Evolutionary conservation across 1,140 invertebrate genomes (phyloP).

Genomic region (Metopolophium dirhodum): DNA sequence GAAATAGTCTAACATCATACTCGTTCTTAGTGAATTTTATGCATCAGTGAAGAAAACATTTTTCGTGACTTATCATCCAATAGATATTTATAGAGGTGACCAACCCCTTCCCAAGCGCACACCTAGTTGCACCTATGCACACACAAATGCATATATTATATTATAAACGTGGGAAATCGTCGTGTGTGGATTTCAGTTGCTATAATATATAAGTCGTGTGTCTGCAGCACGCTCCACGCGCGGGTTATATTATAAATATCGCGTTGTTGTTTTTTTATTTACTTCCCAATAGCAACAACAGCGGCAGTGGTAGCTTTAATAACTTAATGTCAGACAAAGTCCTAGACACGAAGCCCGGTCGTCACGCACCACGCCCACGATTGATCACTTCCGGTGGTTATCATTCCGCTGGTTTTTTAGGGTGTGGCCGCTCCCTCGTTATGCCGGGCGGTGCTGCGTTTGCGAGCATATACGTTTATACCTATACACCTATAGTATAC

Average conservation of each 20-base stretch:
- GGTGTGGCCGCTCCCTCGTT: slow-evolving; percentile 46
- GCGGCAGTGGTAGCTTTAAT: neutral
- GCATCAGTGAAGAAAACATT: too few relatives aligned
- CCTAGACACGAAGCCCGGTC: slow-evolving; percentile 51
- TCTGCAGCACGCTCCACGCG: neutral
- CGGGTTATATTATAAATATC: neutral
- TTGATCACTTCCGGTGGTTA: slow-evolving; percentile 55
- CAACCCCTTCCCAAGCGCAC: too few relatives aligned
- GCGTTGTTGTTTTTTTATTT: slow-evolving; percentile 21
- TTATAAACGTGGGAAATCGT: neutral
- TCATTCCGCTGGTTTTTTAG: slow-evolving; percentile 35
- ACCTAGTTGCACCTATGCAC: too few relatives aligned
- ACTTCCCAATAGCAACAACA: neutral
- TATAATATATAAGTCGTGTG: neutral
- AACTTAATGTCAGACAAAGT: slow-evolving; percentile 54
- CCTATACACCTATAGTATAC: neutral
- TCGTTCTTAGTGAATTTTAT: too few relatives aligned
- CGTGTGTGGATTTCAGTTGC: neutral
- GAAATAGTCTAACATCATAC: too few relatives aligned
- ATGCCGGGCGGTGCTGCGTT: neutral
- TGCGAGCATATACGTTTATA: neutral
- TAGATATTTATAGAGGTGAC: too few relatives aligned
- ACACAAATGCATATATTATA: neutral
- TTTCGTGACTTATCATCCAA: too few relatives aligned
- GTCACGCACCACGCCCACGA: slow-evolving; percentile 56